Evolutionary conservation across 1,140 invertebrate genomes (phyloP).

Genomic region (Palaemon carinicauda): DNA sequence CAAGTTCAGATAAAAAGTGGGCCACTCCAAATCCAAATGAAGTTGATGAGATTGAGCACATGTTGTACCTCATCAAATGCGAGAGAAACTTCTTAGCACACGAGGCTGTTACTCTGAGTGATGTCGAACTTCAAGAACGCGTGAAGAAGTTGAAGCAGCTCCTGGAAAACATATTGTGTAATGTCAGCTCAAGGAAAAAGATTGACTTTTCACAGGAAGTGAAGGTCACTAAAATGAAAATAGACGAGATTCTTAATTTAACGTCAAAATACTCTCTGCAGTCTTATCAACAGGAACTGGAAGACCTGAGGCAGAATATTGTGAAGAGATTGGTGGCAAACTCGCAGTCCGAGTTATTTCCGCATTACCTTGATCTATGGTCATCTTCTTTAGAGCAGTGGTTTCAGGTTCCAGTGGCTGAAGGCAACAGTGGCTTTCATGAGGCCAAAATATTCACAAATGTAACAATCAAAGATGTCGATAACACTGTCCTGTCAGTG

Average conservation of each 20-base stretch:
- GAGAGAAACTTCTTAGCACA: slow-evolving; percentile 1
- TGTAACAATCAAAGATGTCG: not conserved
- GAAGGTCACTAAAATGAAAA: not conserved
- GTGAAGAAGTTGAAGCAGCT: not conserved
- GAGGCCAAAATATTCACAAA: not conserved
- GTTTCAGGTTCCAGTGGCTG: not conserved
- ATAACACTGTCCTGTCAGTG: not conserved
- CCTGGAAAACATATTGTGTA: not conserved
- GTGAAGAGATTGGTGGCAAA: not conserved
- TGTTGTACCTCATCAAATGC: not conserved
- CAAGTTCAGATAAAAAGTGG: not conserved
- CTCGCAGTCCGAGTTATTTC: not conserved
- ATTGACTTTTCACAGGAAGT: not conserved
- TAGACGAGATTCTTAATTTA: not conserved
- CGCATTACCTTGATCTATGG: not conserved
- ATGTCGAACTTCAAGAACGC: not conserved
- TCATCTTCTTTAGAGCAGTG: no score
- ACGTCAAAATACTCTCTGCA: not conserved
- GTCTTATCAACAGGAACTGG: not conserved
- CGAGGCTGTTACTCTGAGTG: not conserved
- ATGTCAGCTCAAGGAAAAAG: not conserved
- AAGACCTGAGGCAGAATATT: not conserved
- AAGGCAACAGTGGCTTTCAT: not conserved
- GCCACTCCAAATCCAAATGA: not conserved
- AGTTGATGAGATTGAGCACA: not conserved